Percentiles rank a stretch among this genome's conserved stretches.
Evolutionary conservation across 2,113 vertebrate species (phyloP).

Genomic region (Macrotis lagotis): DNA sequence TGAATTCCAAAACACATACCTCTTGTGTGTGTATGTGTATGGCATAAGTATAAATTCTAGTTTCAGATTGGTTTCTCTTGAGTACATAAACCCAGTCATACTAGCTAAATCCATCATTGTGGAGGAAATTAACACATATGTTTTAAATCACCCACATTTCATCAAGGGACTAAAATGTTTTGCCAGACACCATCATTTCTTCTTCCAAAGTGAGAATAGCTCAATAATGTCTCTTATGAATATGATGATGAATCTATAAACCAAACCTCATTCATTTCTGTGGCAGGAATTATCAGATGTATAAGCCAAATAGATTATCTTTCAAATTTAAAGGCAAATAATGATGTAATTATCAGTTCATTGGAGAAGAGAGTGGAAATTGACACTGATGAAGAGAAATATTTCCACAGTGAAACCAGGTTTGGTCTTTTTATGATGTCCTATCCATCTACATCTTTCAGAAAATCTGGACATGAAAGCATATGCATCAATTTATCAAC

Average conservation of each 20-base stretch:
- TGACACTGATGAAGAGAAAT: conserved; percentile 72
- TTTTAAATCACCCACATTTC: conserved; percentile 20
- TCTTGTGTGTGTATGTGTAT: not conserved
- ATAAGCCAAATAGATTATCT: conserved; percentile 69
- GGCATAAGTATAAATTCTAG: not conserved
- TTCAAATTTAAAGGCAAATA: conserved; percentile 71
- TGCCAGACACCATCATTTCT: conserved; percentile 16
- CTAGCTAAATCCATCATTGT: conserved; percentile 4
- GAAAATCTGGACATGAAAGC: not conserved
- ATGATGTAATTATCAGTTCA: conserved; percentile 73
- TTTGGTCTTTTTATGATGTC: conserved; percentile 37
- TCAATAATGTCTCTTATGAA: conserved; percentile 45
- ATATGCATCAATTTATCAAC: conserved; percentile 33
- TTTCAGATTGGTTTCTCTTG: not conserved
- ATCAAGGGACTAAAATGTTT: conserved; percentile 8
- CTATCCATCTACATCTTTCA: conserved; percentile 4
- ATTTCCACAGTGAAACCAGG: conserved; percentile 35
- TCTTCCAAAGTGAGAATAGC: conserved; percentile 21
- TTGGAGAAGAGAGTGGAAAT: conserved; percentile 64
- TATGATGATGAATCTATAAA: conserved; percentile 61
- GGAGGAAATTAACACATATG: conserved; percentile 1
- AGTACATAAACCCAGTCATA: not conserved
- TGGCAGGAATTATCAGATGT: conserved; percentile 61
- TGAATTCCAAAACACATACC: not conserved
- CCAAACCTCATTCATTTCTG: conserved; percentile 62